These are phyloP conservation scores for Cygnus olor DNA, from an alignment of 2,797 vertebrate genomes.

Conservation along the genomic window DNA sequence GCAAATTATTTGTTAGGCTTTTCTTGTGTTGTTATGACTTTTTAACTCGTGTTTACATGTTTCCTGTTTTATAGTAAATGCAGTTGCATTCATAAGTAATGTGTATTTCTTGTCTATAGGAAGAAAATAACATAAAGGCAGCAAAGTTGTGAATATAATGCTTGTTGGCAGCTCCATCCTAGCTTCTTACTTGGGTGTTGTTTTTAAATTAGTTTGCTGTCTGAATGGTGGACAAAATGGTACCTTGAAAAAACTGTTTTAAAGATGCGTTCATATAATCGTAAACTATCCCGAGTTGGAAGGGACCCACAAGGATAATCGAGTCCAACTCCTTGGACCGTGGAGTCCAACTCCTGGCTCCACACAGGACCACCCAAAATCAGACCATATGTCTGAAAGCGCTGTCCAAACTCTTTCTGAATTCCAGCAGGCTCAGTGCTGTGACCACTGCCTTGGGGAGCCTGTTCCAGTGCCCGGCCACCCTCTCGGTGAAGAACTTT, in stretches of 20 bases:
- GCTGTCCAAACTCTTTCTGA: no score
- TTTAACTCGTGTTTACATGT: neutral
- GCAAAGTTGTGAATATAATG: neutral
- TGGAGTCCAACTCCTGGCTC: no score
- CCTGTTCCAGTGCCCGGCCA: no score
- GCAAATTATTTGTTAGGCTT: neutral
- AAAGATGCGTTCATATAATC: neutral
- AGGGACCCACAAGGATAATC: no score
- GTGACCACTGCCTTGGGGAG: no score
- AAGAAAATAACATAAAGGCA: neutral
- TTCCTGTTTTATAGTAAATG: neutral
- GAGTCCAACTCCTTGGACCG: no score
- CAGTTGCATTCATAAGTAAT: neutral
- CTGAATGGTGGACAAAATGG: neutral
- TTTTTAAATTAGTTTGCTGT: neutral
- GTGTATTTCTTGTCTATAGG: neutral
- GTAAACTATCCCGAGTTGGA: no score
- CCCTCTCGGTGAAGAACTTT: no score
- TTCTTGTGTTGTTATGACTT: neutral
- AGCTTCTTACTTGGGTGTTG: neutral
- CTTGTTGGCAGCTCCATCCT: neutral
- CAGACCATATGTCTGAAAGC: no score
- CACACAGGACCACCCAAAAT: no score
- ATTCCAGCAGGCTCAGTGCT: no score
- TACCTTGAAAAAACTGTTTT: neutral